Conservation (phyloP, 2,113 vertebrate species). For the Acrocephalus arundinaceus region DNA sequence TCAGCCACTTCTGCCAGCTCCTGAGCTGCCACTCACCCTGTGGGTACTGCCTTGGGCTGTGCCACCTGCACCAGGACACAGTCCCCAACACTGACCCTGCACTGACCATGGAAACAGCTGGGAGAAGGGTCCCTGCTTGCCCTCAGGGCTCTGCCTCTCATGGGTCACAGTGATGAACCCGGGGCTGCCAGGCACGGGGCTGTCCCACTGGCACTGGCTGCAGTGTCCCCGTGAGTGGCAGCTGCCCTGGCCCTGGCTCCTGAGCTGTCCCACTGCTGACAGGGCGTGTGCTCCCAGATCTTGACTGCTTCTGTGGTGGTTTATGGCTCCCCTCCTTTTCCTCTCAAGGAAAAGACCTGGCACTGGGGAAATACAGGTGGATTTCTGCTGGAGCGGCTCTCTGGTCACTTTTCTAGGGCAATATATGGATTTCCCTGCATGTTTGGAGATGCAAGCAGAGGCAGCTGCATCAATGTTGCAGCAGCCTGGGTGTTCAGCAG, state of each 20-base stretch:
- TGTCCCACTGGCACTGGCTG: not conserved
- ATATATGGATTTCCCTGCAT: not conserved
- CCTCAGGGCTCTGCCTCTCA: not conserved
- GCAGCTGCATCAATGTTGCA: not conserved
- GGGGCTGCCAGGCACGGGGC: fast-evolving
- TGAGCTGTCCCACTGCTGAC: not conserved
- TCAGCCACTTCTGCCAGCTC: not conserved
- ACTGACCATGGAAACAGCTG: not conserved
- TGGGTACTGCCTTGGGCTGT: not conserved
- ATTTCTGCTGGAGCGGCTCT: not conserved
- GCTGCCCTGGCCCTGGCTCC: too few relatives aligned
- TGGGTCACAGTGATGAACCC: fast-evolving
- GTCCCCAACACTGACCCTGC: not conserved
- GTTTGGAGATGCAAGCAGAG: not conserved
- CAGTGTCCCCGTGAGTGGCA: not conserved
- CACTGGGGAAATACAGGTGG: not conserved
- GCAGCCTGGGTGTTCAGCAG: not conserved
- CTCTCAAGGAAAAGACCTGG: not conserved
- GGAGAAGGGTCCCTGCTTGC: not conserved
- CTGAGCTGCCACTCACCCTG: not conserved
- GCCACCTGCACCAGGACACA: not conserved
- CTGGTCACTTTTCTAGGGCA: not conserved
- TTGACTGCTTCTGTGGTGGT: fast-evolving
- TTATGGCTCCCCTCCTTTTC: not conserved
- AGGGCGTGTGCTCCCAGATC: fast-evolving